A percentile compares a stretch with the other conserved stretches of the same genome.
phyloP scores from a whole-genome alignment of 1,140 invertebrate species.

The Ostrea denselamellosa region DNA sequence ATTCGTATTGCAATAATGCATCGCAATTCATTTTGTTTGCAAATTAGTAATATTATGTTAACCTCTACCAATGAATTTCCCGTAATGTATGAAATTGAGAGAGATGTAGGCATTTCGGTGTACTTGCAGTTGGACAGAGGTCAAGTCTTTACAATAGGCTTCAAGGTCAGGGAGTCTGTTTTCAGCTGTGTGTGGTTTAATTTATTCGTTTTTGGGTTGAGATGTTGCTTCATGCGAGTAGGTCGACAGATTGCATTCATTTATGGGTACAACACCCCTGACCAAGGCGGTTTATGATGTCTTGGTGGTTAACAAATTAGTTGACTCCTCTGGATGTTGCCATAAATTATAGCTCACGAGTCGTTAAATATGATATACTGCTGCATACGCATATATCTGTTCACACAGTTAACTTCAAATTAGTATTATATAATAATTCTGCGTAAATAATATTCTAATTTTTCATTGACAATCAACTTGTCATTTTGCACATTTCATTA shows the following conservation, averaged over 20 bases:
- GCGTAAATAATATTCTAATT: not conserved
- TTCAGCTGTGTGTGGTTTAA: not conserved
- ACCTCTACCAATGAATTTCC: too few species aligned
- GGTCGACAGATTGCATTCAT: conserved; percentile 33
- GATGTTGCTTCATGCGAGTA: not conserved
- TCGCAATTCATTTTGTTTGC: too few species aligned
- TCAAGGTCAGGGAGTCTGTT: not conserved
- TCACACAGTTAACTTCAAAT: not conserved
- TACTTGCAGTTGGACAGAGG: not conserved
- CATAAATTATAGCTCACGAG: not conserved
- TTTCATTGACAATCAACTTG: not conserved
- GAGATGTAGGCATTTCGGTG: not conserved
- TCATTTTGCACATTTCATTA: not conserved
- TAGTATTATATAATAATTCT: not conserved
- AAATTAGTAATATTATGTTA: too few species aligned
- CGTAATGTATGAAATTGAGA: not conserved
- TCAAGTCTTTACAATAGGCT: not conserved
- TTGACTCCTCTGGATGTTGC: not conserved
- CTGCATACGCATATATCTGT: not conserved
- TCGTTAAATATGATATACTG: not conserved
- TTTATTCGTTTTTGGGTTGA: not conserved
- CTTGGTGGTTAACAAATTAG: conserved; percentile 13
- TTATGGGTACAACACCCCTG: not conserved
- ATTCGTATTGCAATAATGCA: too few species aligned
- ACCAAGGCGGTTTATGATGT: not conserved